phyloP scores from a whole-genome alignment of 2,888 invertebrate species.

The Ypsolopha scabrella region DNA sequence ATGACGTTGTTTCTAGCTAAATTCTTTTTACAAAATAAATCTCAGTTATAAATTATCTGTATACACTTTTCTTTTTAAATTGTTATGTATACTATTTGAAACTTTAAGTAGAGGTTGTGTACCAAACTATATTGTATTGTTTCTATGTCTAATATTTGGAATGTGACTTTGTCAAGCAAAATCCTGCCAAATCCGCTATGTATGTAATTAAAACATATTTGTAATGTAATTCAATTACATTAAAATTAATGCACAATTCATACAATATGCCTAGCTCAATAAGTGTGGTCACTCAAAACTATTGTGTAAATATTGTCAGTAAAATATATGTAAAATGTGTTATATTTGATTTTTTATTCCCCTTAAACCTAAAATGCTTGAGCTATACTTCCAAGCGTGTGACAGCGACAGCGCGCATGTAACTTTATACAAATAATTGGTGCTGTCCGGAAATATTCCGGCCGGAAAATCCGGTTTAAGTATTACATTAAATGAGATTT shows the following conservation, averaged over 20 bases:
- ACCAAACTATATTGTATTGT: conserved; percentile 21
- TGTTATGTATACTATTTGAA: conserved; percentile 18
- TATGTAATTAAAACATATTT: conserved; percentile 24
- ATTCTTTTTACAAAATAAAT: conserved; percentile 13
- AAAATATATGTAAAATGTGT: conserved; percentile 69
- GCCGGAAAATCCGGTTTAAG: too few relatives aligned
- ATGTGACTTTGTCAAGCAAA: conserved; percentile 58
- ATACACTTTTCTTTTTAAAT: conserved; percentile 9
- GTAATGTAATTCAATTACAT: conserved; percentile 64
- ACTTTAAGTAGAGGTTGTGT: conserved; percentile 51
- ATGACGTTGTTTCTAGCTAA: conserved; percentile 7
- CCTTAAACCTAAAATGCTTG: conserved; percentile 12
- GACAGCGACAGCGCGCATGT: too few relatives aligned
- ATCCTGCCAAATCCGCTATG: conserved; percentile 60
- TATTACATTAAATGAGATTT: too few relatives aligned
- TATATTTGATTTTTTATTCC: conserved; percentile 24
- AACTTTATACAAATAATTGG: too few relatives aligned
- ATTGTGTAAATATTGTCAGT: conserved; percentile 68
- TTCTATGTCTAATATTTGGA: conserved; percentile 35
- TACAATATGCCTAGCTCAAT: conserved; percentile 65
- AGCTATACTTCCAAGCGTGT: too few relatives aligned
- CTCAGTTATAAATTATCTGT: not conserved
- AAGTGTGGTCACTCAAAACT: conserved; percentile 65
- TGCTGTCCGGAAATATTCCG: too few relatives aligned
- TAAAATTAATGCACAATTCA: conserved; percentile 58